phyloP scores from a whole-genome alignment of 2,113 vertebrate species.

The Oncorhynchus clarkii region DNA sequence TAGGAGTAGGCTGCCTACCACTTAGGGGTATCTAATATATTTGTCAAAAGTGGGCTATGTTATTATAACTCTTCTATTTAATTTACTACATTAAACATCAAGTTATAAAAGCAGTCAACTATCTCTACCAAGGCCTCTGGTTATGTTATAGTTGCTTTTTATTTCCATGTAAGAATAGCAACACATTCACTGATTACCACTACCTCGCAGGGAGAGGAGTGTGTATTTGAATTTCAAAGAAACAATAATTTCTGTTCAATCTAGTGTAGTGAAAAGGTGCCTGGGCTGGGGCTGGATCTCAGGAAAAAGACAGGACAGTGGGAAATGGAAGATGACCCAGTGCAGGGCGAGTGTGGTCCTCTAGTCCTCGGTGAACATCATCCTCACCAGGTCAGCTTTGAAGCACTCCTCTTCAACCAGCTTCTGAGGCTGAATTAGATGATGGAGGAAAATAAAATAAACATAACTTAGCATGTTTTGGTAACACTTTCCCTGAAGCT shows the following conservation, averaged over 20 bases:
- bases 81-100: not conserved
- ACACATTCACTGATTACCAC: not conserved
- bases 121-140: not conserved
- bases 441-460: not conserved
- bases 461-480: not conserved
- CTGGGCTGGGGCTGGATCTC: not conserved
- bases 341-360: not conserved
- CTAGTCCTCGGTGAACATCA: constrained; percentile 95
- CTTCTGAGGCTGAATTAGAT: constrained; percentile 84
- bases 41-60: not conserved
- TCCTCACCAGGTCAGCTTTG: constrained; percentile 85
- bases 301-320: not conserved
- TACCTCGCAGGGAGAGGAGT: not conserved
- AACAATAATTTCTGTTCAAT: not conserved
- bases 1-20: not conserved
- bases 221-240: not conserved
- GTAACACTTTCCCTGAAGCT: not conserved
- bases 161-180: not conserved
- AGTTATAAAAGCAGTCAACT: not conserved
- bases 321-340: not conserved
- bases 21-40: not conserved
- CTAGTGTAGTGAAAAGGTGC: not conserved
- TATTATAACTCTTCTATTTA: not conserved
- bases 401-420: constrained; percentile 92
- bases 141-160: not conserved